Conservation (phyloP, 2,797 vertebrate species). For the Neostethus bicornis region DNA sequence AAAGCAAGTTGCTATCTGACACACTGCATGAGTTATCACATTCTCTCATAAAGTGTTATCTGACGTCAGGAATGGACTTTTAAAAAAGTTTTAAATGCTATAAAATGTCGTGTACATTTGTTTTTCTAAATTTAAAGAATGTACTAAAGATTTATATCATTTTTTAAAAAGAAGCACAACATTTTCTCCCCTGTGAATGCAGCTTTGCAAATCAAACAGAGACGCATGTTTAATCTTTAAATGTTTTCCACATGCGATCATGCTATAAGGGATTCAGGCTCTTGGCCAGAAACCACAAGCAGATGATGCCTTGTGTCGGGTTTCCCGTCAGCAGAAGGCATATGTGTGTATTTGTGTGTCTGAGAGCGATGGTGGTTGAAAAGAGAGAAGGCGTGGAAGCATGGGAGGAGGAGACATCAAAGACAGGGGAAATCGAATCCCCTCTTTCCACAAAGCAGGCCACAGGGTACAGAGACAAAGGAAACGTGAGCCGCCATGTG, state of each 20-base stretch:
- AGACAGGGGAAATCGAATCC: slow-evolving; percentile 69
- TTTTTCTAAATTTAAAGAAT: too few species aligned
- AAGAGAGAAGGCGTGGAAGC: slow-evolving; percentile 43
- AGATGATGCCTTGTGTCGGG: slow-evolving; percentile 50
- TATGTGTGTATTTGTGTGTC: slow-evolving; percentile 11
- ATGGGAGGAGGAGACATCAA: slow-evolving; percentile 76
- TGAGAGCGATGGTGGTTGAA: slow-evolving; percentile 31
- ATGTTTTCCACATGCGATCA: slow-evolving; percentile 52
- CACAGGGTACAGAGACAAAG: slow-evolving; percentile 68
- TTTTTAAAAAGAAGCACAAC: too few species aligned
- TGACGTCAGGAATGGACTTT: too few species aligned
- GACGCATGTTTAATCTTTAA: slow-evolving; percentile 5
- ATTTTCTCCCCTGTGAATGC: too few species aligned
- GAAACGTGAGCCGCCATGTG: slow-evolving; percentile 68
- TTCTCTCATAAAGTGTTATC: neutral
- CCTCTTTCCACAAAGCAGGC: slow-evolving; percentile 58
- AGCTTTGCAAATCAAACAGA: neutral
- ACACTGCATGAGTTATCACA: neutral
- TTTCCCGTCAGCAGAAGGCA: slow-evolving; percentile 51
- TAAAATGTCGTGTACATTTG: neutral
- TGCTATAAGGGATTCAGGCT: slow-evolving; percentile 31
- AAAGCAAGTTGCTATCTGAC: neutral
- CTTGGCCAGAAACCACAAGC: slow-evolving; percentile 37
- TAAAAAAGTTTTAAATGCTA: neutral
- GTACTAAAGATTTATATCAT: too few species aligned